phyloP scores from a whole-genome alignment of 2,888 invertebrate genomes.

The Pristionchus fissidentatus region DNA sequence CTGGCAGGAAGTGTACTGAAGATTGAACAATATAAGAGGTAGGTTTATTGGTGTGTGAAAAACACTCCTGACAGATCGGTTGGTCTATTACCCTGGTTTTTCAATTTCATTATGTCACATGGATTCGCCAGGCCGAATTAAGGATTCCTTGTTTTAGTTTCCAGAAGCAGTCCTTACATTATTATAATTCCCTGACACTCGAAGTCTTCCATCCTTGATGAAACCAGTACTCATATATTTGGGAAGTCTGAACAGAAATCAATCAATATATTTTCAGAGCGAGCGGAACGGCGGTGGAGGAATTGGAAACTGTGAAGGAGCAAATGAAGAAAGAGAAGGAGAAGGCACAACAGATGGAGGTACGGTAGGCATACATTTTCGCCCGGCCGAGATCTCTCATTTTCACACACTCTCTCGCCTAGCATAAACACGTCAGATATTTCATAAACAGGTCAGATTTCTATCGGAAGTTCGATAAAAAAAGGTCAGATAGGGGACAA shows the following conservation, averaged over 20 bases:
- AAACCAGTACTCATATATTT: neutral
- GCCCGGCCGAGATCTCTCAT: no score
- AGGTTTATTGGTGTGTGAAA: neutral
- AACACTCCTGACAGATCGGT: neutral
- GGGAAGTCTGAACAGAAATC: neutral
- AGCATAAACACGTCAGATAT: no score
- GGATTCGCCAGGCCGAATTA: neutral
- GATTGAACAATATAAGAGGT: slow-evolving; percentile 57
- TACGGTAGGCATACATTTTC: neutral
- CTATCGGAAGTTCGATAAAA: no score
- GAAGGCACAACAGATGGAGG: slow-evolving; percentile 37
- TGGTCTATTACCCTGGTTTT: no score
- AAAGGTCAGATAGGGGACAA: no score
- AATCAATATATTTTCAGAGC: neutral
- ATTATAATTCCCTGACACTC: no score
- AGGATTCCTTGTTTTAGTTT: neutral
- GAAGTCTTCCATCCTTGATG: neutral
- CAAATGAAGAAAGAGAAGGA: slow-evolving; percentile 42
- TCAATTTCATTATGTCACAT: neutral
- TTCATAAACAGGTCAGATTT: no score
- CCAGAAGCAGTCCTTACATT: no score
- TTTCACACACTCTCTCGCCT: no score
- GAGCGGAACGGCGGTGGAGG: neutral
- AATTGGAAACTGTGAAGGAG: neutral
- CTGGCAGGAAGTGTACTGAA: slow-evolving; percentile 59